phyloP scores from a whole-genome alignment of 1,140 invertebrate genomes.

The Trachymyrmex cornetzi region DNA sequence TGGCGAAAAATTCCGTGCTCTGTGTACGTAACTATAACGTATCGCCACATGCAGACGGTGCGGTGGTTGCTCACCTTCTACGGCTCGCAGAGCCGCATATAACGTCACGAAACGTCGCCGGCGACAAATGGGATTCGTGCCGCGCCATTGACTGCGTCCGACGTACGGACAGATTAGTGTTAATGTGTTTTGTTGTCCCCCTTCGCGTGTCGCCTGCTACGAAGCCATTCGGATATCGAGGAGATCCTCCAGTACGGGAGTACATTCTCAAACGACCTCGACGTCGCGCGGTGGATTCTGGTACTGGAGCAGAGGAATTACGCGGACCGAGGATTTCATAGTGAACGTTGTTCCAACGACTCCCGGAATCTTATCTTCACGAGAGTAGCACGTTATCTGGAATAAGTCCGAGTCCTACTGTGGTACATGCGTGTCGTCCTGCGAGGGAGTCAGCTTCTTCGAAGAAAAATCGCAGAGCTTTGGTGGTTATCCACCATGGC shows the following conservation, averaged over 20 bases:
- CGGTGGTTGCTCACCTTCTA: slow-evolving; percentile 25
- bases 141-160: slow-evolving; percentile 73
- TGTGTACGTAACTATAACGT: neutral
- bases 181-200: slow-evolving; percentile 75
- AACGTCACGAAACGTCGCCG: slow-evolving; percentile 70
- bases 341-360: slow-evolving; percentile 41
- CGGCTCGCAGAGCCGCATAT: slow-evolving; percentile 48
- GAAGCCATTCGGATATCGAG: slow-evolving; percentile 56
- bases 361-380: slow-evolving; percentile 50
- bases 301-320: slow-evolving; percentile 39
- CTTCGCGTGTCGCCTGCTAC: slow-evolving; percentile 27
- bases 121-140: slow-evolving; percentile 76
- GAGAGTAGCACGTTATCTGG: slow-evolving; percentile 51
- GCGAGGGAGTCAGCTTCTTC: neutral
- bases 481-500: neutral
- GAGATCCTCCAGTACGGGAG: slow-evolving; percentile 6
- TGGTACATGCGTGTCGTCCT: slow-evolving; percentile 28
- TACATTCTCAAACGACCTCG: slow-evolving; percentile 14
- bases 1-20: neutral
- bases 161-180: slow-evolving; percentile 75
- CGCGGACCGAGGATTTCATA: slow-evolving; percentile 28
- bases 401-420: neutral
- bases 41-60: slow-evolving; percentile 8
- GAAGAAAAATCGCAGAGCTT: slow-evolving; percentile 28
- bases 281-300: neutral